A percentile compares a stretch with the other conserved stretches of the same genome.
Evolutionary conservation across 2,888 invertebrate genomes (phyloP).

Genomic region (Drosophila mulleri): DNA sequence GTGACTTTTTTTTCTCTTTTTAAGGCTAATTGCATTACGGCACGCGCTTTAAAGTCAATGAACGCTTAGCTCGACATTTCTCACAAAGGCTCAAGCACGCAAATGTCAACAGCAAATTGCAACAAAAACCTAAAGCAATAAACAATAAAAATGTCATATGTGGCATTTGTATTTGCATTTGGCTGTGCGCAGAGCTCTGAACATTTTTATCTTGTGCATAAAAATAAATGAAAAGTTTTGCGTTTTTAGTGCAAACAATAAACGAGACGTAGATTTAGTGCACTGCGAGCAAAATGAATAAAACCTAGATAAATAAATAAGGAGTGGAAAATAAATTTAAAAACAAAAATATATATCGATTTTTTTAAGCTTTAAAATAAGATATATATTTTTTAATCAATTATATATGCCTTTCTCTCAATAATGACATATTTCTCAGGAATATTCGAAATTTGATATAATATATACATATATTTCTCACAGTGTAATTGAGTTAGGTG

Average conservation of each 20-base stretch:
- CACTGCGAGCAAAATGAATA: conserved; percentile 12
- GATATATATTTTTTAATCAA: too few relatives aligned
- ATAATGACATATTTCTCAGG: too few relatives aligned
- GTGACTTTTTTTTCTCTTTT: conserved; percentile 33
- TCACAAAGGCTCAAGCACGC: conserved; percentile 54
- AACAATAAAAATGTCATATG: conserved; percentile 66
- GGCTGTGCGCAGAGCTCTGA: conserved; percentile 17
- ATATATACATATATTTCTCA: background rate
- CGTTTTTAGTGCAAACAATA: conserved; percentile 19
- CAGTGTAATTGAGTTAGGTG: conserved; percentile 32
- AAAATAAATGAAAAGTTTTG: conserved; percentile 37
- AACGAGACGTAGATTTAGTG: conserved; percentile 6
- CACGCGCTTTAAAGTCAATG: conserved; percentile 80
- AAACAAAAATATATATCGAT: too few relatives aligned
- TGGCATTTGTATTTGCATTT: conserved; percentile 13
- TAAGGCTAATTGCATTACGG: conserved; percentile 73
- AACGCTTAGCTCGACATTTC: conserved; percentile 49
- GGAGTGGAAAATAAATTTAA: too few relatives aligned
- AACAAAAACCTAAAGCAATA: conserved; percentile 42
- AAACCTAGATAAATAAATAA: too few relatives aligned
- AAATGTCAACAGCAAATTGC: conserved; percentile 68
- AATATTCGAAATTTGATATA: too few relatives aligned
- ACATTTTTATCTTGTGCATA: conserved; percentile 42
- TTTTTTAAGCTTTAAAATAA: too few relatives aligned
- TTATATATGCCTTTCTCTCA: too few relatives aligned